These are phyloP conservation scores for Eleutherodactylus coqui DNA, from an alignment of 2,797 vertebrate genomes.

Conservation along the genomic window DNA sequence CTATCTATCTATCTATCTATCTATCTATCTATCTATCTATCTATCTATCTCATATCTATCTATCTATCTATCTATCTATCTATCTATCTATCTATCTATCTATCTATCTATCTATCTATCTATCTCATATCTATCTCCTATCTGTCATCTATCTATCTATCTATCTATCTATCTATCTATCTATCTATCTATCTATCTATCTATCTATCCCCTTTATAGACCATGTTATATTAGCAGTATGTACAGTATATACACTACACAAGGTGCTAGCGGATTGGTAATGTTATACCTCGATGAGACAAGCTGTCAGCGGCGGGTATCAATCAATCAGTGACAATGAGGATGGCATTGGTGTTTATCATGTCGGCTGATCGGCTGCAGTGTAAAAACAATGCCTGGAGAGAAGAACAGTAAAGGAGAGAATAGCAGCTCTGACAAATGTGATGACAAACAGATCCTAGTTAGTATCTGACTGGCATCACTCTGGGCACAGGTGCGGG, in stretches of 20 bases:
- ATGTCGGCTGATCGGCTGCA: neutral
- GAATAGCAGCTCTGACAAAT: slow-evolving; percentile 21
- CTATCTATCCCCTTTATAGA: neutral
- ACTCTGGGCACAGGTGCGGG: slow-evolving; percentile 49
- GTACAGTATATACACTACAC: neutral
- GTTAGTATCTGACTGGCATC: slow-evolving; percentile 54
- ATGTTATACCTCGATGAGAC: slow-evolving; percentile 16
- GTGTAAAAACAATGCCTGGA: slow-evolving; percentile 41
- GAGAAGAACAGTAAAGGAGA: slow-evolving; percentile 10
- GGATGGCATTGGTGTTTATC: slow-evolving; percentile 34
- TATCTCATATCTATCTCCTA: no score
- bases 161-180: neutral
- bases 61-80: no score
- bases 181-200: neutral
- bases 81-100: no score
- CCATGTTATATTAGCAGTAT: neutral
- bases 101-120: no score
- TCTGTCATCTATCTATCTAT: neutral
- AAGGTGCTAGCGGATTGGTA: slow-evolving; percentile 9
- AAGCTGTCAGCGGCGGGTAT: slow-evolving; percentile 30
- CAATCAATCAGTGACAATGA: slow-evolving; percentile 52
- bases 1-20: no score
- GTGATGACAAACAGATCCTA: slow-evolving; percentile 35
- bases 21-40: no score
- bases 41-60: no score